A percentile compares a stretch with the other conserved stretches of the same genome.
Conservation (phyloP, 2,797 vertebrate genomes). For the Acrossocheilus wenchowensis region DNA sequence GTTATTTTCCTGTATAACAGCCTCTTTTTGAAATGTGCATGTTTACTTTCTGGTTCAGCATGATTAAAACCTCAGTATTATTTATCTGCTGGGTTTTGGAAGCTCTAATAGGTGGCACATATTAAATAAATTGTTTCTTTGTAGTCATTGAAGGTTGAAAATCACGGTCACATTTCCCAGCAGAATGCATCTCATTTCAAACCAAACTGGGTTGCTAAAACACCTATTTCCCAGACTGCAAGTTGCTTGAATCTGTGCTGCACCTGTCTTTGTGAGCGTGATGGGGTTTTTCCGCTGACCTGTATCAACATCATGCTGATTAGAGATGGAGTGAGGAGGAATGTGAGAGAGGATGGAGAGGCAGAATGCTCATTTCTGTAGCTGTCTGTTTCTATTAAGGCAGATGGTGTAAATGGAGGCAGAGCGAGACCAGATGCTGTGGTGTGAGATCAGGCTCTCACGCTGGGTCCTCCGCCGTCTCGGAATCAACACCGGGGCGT, state of each 20-base stretch:
- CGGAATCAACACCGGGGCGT: neutral
- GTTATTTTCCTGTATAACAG: neutral
- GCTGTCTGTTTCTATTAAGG: slow-evolving; percentile 63
- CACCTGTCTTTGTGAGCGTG: neutral
- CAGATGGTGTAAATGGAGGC: slow-evolving; percentile 18
- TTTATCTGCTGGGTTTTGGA: neutral
- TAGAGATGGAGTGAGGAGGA: slow-evolving; percentile 12
- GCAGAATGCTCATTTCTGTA: slow-evolving; percentile 44
- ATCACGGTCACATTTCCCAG: neutral
- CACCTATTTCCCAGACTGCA: neutral
- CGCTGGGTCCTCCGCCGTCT: slow-evolving; percentile 4
- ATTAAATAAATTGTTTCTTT: neutral
- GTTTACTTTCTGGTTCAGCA: neutral
- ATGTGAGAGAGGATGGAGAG: neutral
- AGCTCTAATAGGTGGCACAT: neutral
- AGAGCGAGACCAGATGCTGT: slow-evolving; percentile 19
- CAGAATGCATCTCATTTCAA: neutral
- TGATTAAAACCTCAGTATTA: neutral
- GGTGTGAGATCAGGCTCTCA: slow-evolving; percentile 29
- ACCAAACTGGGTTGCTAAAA: neutral
- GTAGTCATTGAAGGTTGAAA: neutral
- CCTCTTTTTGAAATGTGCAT: neutral
- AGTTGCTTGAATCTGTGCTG: neutral
- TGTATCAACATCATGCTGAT: slow-evolving; percentile 9
- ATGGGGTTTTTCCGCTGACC: neutral